Evolutionary conservation across 1,140 invertebrate species (phyloP), one percentile per base, ranked within the genome.

Genomic region (Sitophilus oryzae): DNA sequence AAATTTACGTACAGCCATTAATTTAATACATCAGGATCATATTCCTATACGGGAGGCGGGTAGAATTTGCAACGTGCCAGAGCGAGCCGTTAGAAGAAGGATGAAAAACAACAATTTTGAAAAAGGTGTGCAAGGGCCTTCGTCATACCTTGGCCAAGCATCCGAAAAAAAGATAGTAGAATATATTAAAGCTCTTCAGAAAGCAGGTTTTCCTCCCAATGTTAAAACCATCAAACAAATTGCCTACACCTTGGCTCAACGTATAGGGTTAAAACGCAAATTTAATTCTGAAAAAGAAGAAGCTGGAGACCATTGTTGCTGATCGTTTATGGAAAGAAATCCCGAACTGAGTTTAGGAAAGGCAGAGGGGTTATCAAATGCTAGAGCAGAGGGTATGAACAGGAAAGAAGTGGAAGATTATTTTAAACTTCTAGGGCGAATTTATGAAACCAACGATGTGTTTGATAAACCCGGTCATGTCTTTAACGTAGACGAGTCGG

Each of bases 241-340:
- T 5, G n/a, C n/a, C n/a, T n/a, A n/a, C n/a, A n/a, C 36, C 36
- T 38, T 9, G 6, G 14, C 14, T 38, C 36, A 38, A 8, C 36
- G 36, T 38, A 38, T 38, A 15, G 36, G 36, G 14, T 38, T 38
- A 38, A 38, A 38, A 38, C 14, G 14, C 5, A 38, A 38, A 38
- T 38, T 38, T 14, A 38, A 38, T 15, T 38, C 36, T 38, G 36
- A 38, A 38, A 38, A 38, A 38, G 36, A 38, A 38, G 36, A 38
- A 38, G 36, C 36, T 38, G 36, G 36, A 38, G 36, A 38, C 16
- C 36, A 38, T 38, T 38, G 36, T 9, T 72, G n/a, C 47, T 66
- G 34, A 57, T 70, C 65, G 56, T 66, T 51, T 65, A 73, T 53
- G 70, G 68, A n/a, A n/a, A n/a, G n/a, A n/a, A n/a, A n/a, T n/a